phyloP scores from a whole-genome alignment of 2,797 vertebrate genomes.

The Mus spretus region DNA sequence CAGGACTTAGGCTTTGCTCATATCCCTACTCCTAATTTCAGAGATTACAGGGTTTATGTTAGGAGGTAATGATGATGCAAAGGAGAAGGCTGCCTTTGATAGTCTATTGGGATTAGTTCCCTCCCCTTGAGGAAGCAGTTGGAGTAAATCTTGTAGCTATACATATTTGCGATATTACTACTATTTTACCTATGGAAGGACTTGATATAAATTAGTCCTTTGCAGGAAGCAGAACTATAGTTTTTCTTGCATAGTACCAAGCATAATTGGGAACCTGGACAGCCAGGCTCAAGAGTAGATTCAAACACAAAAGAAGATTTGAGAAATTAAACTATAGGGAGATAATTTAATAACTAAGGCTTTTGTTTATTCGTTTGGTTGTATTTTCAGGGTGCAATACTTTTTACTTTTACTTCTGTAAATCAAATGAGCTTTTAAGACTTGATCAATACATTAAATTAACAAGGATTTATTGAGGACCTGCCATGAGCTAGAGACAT shows the following conservation, averaged over 20 bases:
- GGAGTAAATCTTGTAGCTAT: not conserved
- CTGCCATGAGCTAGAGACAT: not conserved
- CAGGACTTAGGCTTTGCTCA: not conserved
- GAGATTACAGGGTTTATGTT: not conserved
- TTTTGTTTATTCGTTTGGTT: not conserved
- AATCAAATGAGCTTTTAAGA: conserved; percentile 35
- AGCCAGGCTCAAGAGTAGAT: not conserved
- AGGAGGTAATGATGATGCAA: not conserved
- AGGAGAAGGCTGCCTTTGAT: not conserved
- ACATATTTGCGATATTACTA: not conserved
- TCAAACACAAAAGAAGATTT: not conserved
- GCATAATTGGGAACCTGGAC: not conserved
- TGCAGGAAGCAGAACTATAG: not conserved
- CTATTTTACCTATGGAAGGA: not conserved
- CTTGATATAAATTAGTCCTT: not conserved
- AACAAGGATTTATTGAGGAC: conserved; percentile 17
- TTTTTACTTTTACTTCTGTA: not conserved
- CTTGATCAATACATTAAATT: not conserved
- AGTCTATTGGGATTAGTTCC: not conserved
- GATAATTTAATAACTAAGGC: not conserved
- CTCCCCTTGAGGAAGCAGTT: not conserved
- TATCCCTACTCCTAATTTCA: not conserved
- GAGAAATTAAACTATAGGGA: not conserved
- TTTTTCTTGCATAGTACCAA: not conserved
- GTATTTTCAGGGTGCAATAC: not conserved